Percentiles rank a stretch among this genome's conserved stretches.
Conservation (phyloP, 2,888 invertebrate genomes). For the Drosophila demipolita region DNA sequence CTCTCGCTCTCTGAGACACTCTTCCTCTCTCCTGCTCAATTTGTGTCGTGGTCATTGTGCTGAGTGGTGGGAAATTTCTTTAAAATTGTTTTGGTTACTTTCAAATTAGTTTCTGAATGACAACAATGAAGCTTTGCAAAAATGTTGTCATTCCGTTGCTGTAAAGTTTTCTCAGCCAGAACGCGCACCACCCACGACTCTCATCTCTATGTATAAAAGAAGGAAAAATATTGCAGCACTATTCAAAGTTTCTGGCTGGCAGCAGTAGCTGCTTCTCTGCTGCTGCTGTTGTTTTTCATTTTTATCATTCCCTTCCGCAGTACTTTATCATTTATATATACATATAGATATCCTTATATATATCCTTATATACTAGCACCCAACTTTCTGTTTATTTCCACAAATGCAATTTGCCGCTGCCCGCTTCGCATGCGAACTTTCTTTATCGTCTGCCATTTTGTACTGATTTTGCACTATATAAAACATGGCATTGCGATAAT, state of each 20-base stretch:
- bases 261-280: constrained; percentile 22
- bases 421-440: constrained; percentile 54
- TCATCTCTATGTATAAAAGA: background rate
- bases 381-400: constrained; percentile 79
- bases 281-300: constrained; percentile 60
- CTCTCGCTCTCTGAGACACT: constrained; percentile 3
- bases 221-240: constrained; percentile 49
- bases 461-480: constrained; percentile 79
- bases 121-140: constrained; percentile 80
- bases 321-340: constrained; percentile 52
- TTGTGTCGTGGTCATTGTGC: constrained; percentile 35
- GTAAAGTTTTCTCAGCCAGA: constrained; percentile 66
- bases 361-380: constrained; percentile 38
- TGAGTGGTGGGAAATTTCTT: constrained; percentile 80
- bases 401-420: constrained; percentile 75
- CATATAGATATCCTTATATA: background rate
- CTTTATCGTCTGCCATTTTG: constrained; percentile 76
- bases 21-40: constrained; percentile 11
- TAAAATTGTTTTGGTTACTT: constrained; percentile 83
- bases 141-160: constrained; percentile 82
- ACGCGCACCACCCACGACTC: background rate
- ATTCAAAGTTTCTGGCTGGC: constrained; percentile 66
- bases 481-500: constrained; percentile 74
- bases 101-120: constrained; percentile 81
- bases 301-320: constrained; percentile 50